A percentile compares a stretch with the other conserved stretches of the same genome.
These are phyloP conservation scores for Horisme vitalbata DNA, from an alignment of 2,888 invertebrate genomes.

Conservation along the genomic window DNA sequence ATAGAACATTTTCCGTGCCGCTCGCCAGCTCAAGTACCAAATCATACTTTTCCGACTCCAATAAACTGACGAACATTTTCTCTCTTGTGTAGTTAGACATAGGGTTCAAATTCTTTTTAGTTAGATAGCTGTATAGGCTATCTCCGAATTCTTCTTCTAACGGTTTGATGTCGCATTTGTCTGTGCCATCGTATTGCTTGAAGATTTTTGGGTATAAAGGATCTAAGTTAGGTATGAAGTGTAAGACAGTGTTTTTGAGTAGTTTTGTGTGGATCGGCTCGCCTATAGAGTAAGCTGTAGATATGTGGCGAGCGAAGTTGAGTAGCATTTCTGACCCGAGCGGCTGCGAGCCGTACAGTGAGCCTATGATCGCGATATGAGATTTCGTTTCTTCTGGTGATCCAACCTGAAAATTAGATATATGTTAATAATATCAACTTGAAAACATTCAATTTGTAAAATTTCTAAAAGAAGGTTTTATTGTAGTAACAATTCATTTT, in stretches of 20 bases:
- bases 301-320: slow-evolving; percentile 91
- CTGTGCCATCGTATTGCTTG: slow-evolving; percentile 51
- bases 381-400: slow-evolving; percentile 91
- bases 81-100: slow-evolving; percentile 74
- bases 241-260: slow-evolving; percentile 88
- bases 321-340: slow-evolving; percentile 92
- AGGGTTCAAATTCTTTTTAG: slow-evolving; percentile 66
- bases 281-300: slow-evolving; percentile 86
- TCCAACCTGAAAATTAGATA: slow-evolving; percentile 83
- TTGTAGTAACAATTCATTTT: too few relatives aligned
- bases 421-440: background rate
- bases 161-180: slow-evolving; percentile 58
- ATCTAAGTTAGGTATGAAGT: slow-evolving; percentile 87
- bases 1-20: slow-evolving; percentile 86
- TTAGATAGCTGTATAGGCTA: slow-evolving; percentile 77
- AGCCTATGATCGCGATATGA: slow-evolving; percentile 92
- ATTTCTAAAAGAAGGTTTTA: too few relatives aligned
- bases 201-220: slow-evolving; percentile 56
- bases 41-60: slow-evolving; percentile 87
- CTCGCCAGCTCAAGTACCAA: slow-evolving; percentile 88
- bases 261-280: slow-evolving; percentile 86
- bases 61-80: slow-evolving; percentile 85
- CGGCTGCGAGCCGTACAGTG: slow-evolving; percentile 91
- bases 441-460: background rate
- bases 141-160: slow-evolving; percentile 86